phyloP scores from a whole-genome alignment of 2,113 vertebrate genomes.

The Phodopus roborovskii region DNA sequence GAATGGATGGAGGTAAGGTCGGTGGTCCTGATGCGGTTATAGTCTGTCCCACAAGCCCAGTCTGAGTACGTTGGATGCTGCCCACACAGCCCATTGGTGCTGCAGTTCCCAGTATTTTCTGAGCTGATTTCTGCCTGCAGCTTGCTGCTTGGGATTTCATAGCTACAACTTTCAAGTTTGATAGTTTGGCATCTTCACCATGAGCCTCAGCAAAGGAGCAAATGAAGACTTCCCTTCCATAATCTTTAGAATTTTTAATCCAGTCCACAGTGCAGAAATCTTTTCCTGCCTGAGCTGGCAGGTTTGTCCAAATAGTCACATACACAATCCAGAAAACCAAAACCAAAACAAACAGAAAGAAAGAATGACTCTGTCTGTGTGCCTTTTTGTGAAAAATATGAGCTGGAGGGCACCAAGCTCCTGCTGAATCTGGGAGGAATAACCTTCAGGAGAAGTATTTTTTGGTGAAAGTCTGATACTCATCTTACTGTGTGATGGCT shows the following conservation, averaged over 20 bases:
- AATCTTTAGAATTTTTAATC: neutral
- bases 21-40: neutral
- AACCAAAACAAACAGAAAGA: neutral
- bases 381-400: neutral
- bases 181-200: neutral
- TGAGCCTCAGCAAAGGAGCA: neutral
- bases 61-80: neutral
- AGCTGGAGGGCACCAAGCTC: neutral
- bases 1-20: neutral
- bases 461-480: neutral
- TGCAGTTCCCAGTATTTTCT: slow-evolving; percentile 9
- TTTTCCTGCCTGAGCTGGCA: neutral
- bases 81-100: slow-evolving; percentile 22
- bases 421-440: neutral
- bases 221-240: neutral
- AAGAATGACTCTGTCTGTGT: neutral
- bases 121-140: slow-evolving; percentile 3
- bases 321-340: neutral
- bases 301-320: slow-evolving; percentile 7
- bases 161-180: slow-evolving; percentile 17
- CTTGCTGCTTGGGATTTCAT: neutral
- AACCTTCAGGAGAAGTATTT: neutral
- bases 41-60: neutral
- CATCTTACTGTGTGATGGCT: neutral
- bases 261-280: neutral